Conservation (phyloP, 2,888 invertebrate species). For the Elysia crispata region DNA sequence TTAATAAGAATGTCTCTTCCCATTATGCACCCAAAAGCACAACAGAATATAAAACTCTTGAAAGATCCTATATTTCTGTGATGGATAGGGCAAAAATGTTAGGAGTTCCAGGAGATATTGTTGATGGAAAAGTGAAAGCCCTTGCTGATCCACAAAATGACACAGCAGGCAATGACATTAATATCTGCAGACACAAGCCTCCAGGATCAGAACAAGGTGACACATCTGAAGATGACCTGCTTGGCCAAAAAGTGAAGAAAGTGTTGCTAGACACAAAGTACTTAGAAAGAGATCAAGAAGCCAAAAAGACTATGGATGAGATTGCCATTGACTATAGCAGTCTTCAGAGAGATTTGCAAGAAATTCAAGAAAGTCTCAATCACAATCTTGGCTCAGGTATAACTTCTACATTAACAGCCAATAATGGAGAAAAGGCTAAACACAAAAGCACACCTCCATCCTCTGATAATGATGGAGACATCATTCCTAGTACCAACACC, state of each 20-base stretch:
- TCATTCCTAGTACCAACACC: conserved; percentile 55
- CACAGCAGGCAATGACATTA: neutral
- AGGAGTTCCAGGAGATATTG: conserved; percentile 26
- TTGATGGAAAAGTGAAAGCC: neutral
- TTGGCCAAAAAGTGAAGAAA: conserved; percentile 33
- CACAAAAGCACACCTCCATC: conserved; percentile 63
- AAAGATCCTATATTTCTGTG: neutral
- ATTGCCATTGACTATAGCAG: conserved; percentile 39
- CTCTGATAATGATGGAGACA: conserved; percentile 51
- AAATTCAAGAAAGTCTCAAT: conserved; percentile 69
- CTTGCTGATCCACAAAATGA: neutral
- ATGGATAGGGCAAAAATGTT: conserved; percentile 21
- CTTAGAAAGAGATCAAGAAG: conserved; percentile 15
- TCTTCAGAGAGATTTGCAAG: conserved; percentile 71
- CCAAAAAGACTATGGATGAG: conserved; percentile 16
- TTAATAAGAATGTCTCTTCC: no score
- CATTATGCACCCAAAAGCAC: neutral
- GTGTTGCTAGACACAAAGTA: conserved; percentile 37
- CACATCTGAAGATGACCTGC: conserved; percentile 5
- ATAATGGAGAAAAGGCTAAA: conserved; percentile 68
- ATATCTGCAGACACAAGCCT: neutral
- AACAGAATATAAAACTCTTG: neutral
- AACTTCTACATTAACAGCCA: conserved; percentile 50
- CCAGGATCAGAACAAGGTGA: neutral
- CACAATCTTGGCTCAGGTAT: conserved; percentile 57